Evolutionary conservation across 2,797 vertebrate genomes (phyloP).

Genomic region (Prionace glauca): DNA sequence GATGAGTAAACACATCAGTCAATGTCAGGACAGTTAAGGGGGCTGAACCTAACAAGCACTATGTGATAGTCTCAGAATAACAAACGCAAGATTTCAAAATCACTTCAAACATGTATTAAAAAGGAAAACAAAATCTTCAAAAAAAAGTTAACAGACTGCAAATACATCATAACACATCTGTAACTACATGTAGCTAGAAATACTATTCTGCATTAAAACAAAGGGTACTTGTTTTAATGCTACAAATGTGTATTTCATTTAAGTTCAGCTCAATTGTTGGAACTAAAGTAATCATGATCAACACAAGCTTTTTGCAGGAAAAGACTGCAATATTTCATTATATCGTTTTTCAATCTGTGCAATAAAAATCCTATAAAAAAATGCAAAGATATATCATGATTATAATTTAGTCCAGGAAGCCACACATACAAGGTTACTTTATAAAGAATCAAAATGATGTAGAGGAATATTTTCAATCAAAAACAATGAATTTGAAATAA

Average conservation of each 20-base stretch:
- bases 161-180: background rate
- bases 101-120: background rate
- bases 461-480: background rate
- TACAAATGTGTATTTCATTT: background rate
- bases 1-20: slow-evolving; percentile 53
- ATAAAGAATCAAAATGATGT: background rate
- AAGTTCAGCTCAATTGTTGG: background rate
- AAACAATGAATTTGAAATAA: background rate
- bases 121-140: background rate
- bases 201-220: background rate
- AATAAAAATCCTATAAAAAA: background rate
- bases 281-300: background rate
- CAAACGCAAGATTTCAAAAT: slow-evolving; percentile 1
- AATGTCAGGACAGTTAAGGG: slow-evolving; percentile 31
- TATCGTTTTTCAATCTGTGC: background rate
- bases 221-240: background rate
- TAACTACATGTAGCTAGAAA: background rate
- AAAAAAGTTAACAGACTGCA: background rate
- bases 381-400: background rate
- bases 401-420: background rate
- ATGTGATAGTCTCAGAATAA: background rate
- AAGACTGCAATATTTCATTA: background rate
- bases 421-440: background rate
- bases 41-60: background rate
- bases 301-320: background rate